A percentile compares a stretch with the other conserved stretches of the same genome.
phyloP scores from a whole-genome alignment of 2,113 vertebrate genomes.

The Megaceryle maxima region DNA sequence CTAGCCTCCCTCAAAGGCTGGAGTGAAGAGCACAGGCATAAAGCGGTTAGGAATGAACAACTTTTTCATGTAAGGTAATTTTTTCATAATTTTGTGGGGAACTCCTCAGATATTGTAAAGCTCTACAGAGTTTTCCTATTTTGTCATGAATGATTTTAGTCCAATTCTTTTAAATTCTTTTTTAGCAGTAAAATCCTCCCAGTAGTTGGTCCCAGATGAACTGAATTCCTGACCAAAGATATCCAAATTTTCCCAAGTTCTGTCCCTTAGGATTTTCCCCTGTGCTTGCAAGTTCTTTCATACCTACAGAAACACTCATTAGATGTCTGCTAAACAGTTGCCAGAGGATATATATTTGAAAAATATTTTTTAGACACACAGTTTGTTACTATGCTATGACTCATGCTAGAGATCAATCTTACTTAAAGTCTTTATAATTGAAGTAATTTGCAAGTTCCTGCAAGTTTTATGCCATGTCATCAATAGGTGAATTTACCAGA shows the following conservation, averaged over 20 bases:
- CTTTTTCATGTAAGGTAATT: not conserved
- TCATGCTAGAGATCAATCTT: not conserved
- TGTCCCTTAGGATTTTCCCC: not conserved
- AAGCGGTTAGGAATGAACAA: not conserved
- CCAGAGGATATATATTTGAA: not conserved
- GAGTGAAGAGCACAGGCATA: not conserved
- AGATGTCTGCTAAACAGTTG: not conserved
- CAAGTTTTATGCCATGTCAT: not conserved
- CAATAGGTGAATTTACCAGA: not conserved
- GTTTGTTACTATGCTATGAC: not conserved
- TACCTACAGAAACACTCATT: not conserved
- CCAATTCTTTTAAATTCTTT: not conserved
- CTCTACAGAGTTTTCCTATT: not conserved
- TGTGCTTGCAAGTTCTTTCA: not conserved
- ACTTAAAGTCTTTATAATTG: not conserved
- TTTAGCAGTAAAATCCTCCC: not conserved
- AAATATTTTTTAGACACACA: not conserved
- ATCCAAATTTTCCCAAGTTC: not conserved
- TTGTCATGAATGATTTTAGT: not conserved
- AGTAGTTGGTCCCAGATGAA: not conserved
- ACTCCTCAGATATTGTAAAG: not conserved
- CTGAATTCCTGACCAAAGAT: not conserved
- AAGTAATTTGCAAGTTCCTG: not conserved
- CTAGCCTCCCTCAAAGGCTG: not conserved
- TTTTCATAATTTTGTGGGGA: not conserved